Percentiles rank a stretch among this genome's conserved stretches.
These are phyloP conservation scores for Mechanitis messenoides DNA, from an alignment of 2,888 invertebrate species.

Conservation along the genomic window DNA sequence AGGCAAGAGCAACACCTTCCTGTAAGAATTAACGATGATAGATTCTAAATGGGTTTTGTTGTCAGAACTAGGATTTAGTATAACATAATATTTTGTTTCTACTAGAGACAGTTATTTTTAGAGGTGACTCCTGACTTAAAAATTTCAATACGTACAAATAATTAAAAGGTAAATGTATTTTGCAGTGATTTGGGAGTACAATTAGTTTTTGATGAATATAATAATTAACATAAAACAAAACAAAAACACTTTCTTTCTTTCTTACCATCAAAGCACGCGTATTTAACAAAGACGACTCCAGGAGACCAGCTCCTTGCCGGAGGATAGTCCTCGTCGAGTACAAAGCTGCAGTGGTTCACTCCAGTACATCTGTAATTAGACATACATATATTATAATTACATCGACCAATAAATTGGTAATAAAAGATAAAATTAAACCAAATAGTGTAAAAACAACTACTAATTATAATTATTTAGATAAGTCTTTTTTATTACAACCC, in stretches of 20 bases:
- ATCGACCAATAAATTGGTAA: not conserved
- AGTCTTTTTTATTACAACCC: not conserved
- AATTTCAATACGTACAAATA: too few relatives aligned
- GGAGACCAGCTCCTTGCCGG: constrained; percentile 78
- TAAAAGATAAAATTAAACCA: not conserved
- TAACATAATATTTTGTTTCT: too few relatives aligned
- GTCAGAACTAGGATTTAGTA: too few relatives aligned
- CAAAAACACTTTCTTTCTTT: too few relatives aligned
- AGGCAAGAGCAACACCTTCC: too few relatives aligned
- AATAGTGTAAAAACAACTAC: not conserved
- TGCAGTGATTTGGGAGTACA: too few relatives aligned
- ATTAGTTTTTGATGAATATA: not conserved
- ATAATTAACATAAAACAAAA: not conserved
- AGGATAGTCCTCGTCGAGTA: constrained; percentile 79
- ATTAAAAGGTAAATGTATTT: too few relatives aligned
- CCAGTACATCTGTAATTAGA: constrained; percentile 81
- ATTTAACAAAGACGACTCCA: constrained; percentile 82
- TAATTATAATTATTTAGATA: not conserved
- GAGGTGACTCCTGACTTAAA: too few relatives aligned
- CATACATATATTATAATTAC: not conserved
- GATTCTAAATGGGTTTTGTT: too few relatives aligned
- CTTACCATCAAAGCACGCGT: constrained; percentile 85
- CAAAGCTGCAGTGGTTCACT: constrained; percentile 84
- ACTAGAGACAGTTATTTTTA: too few relatives aligned
- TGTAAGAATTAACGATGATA: too few relatives aligned